phyloP scores from a whole-genome alignment of 2,797 vertebrate genomes.

The Avahi laniger region DNA sequence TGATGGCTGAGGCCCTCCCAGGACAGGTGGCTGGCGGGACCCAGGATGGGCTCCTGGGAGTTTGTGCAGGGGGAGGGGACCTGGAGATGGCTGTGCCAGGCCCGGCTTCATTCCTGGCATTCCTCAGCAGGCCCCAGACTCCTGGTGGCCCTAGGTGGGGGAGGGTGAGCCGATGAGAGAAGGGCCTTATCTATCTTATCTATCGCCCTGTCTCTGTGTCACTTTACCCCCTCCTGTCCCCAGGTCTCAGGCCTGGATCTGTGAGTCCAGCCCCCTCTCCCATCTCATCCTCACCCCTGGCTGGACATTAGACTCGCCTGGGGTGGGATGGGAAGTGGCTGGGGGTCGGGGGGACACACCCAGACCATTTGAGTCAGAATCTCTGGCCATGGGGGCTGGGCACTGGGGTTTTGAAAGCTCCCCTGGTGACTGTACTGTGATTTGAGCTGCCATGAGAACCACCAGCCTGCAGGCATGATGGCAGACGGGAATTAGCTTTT shows the following conservation, averaged over 20 bases:
- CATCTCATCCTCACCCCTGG: background rate
- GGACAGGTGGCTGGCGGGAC: background rate
- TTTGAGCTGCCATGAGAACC: background rate
- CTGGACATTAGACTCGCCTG: background rate
- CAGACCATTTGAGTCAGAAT: background rate
- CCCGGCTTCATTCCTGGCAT: conserved; percentile 77
- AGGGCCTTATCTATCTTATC: background rate
- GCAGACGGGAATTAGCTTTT: background rate
- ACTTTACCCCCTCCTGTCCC: background rate
- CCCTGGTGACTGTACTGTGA: background rate
- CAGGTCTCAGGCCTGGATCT: background rate
- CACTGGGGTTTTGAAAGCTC: background rate
- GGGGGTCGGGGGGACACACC: background rate
- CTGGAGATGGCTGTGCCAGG: conserved; percentile 62
- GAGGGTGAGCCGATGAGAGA: background rate
- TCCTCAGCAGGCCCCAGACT: conserved; percentile 61
- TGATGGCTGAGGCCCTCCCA: background rate
- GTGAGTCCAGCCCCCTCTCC: background rate
- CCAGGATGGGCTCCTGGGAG: background rate
- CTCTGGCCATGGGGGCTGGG: background rate
- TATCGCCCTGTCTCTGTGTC: background rate
- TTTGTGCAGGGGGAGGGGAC: background rate
- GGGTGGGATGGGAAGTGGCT: too few species aligned
- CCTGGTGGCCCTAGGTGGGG: background rate
- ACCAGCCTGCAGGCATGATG: background rate